A percentile compares a stretch with the other conserved stretches of the same genome.
Evolutionary conservation across 2,797 vertebrate genomes (phyloP).

Genomic region (Gephyroberyx darwinii): DNA sequence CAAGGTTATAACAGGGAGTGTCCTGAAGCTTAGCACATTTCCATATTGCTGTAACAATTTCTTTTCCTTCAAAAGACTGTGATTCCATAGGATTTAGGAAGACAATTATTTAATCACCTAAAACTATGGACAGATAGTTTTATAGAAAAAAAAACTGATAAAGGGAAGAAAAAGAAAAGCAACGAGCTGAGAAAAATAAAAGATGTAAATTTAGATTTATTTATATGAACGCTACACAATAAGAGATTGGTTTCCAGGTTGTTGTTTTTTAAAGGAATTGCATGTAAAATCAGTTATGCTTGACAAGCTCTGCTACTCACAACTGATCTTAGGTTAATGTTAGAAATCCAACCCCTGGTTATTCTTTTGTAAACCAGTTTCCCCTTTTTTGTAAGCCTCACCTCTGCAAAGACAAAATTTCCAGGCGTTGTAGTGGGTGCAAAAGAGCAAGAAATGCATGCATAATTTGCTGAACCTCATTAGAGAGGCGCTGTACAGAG

Average conservation of each 20-base stretch:
- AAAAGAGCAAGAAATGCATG: slow-evolving; percentile 94
- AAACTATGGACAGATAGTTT: slow-evolving; percentile 82
- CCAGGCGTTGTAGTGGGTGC: slow-evolving; percentile 89
- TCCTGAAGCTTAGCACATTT: slow-evolving; percentile 85
- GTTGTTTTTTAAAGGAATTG: slow-evolving; percentile 66
- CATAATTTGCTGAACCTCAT: slow-evolving; percentile 92
- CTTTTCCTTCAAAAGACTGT: slow-evolving; percentile 82
- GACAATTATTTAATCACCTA: slow-evolving; percentile 74
- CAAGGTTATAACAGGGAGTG: slow-evolving; percentile 78
- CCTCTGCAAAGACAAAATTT: slow-evolving; percentile 88
- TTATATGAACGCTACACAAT: slow-evolving; percentile 85
- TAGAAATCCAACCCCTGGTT: slow-evolving; percentile 82
- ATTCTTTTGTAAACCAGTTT: slow-evolving; percentile 63
- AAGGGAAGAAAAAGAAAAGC: slow-evolving; percentile 74
- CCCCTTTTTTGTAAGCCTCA: slow-evolving; percentile 79
- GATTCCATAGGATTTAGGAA: slow-evolving; percentile 83
- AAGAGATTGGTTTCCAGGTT: slow-evolving; percentile 78
- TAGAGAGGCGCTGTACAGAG: slow-evolving; percentile 96
- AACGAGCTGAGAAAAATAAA: slow-evolving; percentile 82
- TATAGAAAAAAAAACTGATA: slow-evolving; percentile 75
- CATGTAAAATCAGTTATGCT: slow-evolving; percentile 89
- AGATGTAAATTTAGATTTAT: slow-evolving; percentile 91
- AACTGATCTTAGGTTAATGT: slow-evolving; percentile 82
- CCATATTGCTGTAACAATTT: slow-evolving; percentile 81
- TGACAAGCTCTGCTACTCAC: slow-evolving; percentile 89